A percentile compares a stretch with the other conserved stretches of the same genome.
phyloP scores from a whole-genome alignment of 2,888 invertebrate species.

The Empis stercorea region DNA sequence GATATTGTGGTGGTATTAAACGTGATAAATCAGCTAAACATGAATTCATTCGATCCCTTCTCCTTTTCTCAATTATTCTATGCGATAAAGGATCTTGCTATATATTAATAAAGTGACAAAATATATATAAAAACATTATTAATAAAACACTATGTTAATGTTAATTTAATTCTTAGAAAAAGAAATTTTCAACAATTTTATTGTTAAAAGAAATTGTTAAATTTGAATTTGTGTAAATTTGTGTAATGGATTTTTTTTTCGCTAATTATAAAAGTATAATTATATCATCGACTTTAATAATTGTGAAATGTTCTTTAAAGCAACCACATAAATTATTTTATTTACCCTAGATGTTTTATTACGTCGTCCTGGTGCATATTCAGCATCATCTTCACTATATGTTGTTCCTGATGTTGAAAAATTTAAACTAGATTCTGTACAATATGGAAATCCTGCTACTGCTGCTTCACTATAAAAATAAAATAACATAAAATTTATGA shows the following conservation, averaged over 20 bases:
- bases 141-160: too few species aligned
- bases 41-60: conserved; percentile 94
- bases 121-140: too few species aligned
- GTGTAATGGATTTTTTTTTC: too few species aligned
- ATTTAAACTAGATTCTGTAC: conserved; percentile 42
- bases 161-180: too few species aligned
- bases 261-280: too few species aligned
- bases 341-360: conserved; percentile 57
- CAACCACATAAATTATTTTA: too few species aligned
- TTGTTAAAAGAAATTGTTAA: too few species aligned
- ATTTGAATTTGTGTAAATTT: too few species aligned
- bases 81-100: conserved; percentile 96
- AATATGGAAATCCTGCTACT: conserved; percentile 38
- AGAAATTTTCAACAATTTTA: too few species aligned
- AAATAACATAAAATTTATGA: conserved; percentile 6
- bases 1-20: conserved; percentile 82
- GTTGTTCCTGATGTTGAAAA: conserved; percentile 49
- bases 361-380: conserved; percentile 57
- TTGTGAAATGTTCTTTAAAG: too few species aligned
- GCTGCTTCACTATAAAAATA: conserved; percentile 34
- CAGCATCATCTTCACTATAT: conserved; percentile 59
- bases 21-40: conserved; percentile 87
- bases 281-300: too few species aligned
- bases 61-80: conserved; percentile 89
- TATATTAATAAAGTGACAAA: not conserved